Conservation (phyloP, 2,888 invertebrate species). For the Tanaodytes sp. region DNA sequence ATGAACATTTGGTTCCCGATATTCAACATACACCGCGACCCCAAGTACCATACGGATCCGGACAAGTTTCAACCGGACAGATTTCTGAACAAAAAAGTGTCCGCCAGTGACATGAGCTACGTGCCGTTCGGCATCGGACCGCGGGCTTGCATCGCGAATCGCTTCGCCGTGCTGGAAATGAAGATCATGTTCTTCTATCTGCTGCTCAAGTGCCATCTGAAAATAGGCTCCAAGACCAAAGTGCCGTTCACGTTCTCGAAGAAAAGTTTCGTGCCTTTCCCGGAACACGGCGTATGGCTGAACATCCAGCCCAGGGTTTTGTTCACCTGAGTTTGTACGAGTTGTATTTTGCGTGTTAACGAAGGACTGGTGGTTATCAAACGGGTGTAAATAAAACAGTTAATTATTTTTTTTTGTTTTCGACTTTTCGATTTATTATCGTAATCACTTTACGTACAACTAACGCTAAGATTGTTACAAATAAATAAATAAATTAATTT, state of each 20-base stretch:
- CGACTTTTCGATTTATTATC: no score
- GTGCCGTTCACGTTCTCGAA: constrained; percentile 67
- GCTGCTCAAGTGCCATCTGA: constrained; percentile 54
- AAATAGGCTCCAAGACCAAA: constrained; percentile 69
- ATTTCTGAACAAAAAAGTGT: constrained; percentile 50
- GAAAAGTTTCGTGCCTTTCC: constrained; percentile 21
- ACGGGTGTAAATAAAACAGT: constrained; percentile 18
- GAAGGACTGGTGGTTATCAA: neutral
- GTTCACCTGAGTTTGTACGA: constrained; percentile 13
- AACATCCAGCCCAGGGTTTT: constrained; percentile 28
- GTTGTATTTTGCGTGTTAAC: no score
- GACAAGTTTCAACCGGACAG: constrained; percentile 71
- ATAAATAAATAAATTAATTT: constrained; percentile 54
- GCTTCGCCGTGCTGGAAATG: constrained; percentile 70
- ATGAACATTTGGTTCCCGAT: constrained; percentile 65
- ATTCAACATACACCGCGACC: constrained; percentile 68
- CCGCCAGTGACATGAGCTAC: constrained; percentile 45
- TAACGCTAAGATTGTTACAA: constrained; percentile 39
- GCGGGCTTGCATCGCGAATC: constrained; percentile 64
- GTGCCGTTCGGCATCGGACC: constrained; percentile 64
- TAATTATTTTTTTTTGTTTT: constrained; percentile 10
- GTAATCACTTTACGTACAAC: constrained; percentile 43
- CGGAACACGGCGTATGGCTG: constrained; percentile 42
- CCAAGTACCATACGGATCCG: constrained; percentile 68
- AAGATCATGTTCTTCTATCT: constrained; percentile 60